These are phyloP conservation scores for Emydura subglobosa DNA, from an alignment of 2,113 vertebrate genomes.

Conservation along the genomic window DNA sequence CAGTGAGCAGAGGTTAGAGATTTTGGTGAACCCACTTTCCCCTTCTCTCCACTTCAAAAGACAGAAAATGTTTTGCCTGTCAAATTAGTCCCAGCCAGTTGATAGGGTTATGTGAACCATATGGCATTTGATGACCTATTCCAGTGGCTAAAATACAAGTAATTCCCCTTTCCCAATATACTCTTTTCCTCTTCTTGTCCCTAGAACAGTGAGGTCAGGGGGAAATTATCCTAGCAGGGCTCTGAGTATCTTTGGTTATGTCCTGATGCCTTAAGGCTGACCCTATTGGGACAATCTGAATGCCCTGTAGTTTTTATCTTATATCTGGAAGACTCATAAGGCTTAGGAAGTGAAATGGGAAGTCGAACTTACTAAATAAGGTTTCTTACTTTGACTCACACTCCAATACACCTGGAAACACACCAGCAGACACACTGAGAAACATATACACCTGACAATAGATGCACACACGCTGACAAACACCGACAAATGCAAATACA, in stretches of 20 bases:
- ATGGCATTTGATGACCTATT: neutral
- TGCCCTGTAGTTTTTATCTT: neutral
- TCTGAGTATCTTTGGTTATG: neutral
- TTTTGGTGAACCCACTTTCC: neutral
- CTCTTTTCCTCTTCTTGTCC: neutral
- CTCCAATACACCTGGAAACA: accelerated
- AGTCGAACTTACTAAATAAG: accelerated
- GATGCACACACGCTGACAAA: neutral
- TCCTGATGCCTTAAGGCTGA: neutral
- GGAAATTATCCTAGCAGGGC: neutral
- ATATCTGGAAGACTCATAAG: accelerated
- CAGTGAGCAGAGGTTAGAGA: neutral
- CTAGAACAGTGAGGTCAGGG: neutral
- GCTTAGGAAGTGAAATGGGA: accelerated
- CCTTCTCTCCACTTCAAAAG: neutral
- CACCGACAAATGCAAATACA: accelerated
- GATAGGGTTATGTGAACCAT: accelerated
- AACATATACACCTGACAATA: neutral
- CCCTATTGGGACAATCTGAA: neutral
- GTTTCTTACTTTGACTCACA: accelerated
- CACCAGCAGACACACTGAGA: neutral
- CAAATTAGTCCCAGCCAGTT: accelerated
- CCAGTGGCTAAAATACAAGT: accelerated
- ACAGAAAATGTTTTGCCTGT: too few species aligned
- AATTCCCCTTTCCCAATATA: neutral